Percentiles rank a stretch among this genome's conserved stretches.
These are phyloP conservation scores for Penaeus japonicus DNA, from an alignment of 1,140 invertebrate species.

Conservation along the genomic window DNA sequence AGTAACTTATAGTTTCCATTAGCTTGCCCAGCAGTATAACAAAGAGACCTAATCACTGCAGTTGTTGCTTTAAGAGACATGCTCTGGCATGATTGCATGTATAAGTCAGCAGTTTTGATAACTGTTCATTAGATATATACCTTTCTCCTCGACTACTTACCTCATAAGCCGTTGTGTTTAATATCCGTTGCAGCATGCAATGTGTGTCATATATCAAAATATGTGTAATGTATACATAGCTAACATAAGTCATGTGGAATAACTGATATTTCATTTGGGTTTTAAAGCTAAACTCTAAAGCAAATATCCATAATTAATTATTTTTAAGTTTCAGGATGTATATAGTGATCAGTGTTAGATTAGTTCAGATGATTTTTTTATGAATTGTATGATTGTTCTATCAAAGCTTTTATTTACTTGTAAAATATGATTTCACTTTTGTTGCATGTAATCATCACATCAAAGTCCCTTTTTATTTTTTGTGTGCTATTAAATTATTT, in stretches of 20 bases:
- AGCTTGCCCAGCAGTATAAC: neutral
- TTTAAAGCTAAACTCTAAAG: too few species aligned
- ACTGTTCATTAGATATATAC: conserved; percentile 37
- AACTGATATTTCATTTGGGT: too few species aligned
- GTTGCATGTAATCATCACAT: conserved; percentile 28
- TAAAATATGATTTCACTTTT: conserved; percentile 43
- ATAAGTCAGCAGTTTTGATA: conserved; percentile 36
- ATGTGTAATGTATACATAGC: conserved; percentile 45
- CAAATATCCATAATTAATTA: conserved; percentile 4
- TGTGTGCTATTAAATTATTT: conserved; percentile 42
- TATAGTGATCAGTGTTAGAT: conserved; percentile 31
- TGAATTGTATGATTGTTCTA: conserved; percentile 38
- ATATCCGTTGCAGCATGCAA: conserved; percentile 44
- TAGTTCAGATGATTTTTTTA: conserved; percentile 37
- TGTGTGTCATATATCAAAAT: conserved; percentile 52
- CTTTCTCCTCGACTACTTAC: conserved; percentile 40
- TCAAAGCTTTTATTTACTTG: conserved; percentile 45
- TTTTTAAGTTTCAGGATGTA: conserved; percentile 39
- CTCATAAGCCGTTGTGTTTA: conserved; percentile 46
- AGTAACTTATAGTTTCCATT: neutral
- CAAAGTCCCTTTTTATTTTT: neutral
- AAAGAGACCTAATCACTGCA: neutral
- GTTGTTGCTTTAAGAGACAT: conserved; percentile 10
- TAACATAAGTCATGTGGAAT: conserved; percentile 25
- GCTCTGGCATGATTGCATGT: conserved; percentile 42